Percentiles rank a stretch among this genome's conserved stretches.
Evolutionary conservation across 2,113 vertebrate genomes (phyloP).

Genomic region (Bufo bufo): DNA sequence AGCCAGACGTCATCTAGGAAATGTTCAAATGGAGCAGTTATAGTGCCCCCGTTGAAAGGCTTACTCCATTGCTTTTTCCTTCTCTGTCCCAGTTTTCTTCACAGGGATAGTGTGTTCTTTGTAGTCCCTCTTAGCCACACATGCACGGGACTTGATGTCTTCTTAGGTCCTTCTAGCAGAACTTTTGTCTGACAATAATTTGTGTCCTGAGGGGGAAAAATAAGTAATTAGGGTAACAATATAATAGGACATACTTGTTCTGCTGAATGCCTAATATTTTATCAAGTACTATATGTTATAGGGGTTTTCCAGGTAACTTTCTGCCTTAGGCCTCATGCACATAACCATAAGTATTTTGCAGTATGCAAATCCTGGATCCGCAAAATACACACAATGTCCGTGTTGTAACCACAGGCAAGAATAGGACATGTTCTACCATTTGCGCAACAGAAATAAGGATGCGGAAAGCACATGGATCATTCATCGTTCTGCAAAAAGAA

Average conservation of each 20-base stretch:
- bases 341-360: too few species aligned
- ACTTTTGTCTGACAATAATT: slow-evolving; percentile 13
- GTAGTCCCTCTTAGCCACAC: slow-evolving; percentile 28
- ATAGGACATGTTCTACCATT: too few species aligned
- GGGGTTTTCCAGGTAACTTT: not conserved
- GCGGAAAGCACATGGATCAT: too few species aligned
- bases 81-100: not conserved
- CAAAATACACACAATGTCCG: too few species aligned
- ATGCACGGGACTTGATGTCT: not conserved
- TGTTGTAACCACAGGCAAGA: too few species aligned
- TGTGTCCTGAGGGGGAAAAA: not conserved
- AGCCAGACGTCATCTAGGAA: not conserved
- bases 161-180: slow-evolving; percentile 28
- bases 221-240: not conserved
- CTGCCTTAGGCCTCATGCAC: not conserved
- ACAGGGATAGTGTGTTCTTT: not conserved
- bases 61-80: not conserved
- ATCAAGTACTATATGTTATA: not conserved
- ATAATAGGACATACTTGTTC: not conserved
- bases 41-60: not conserved
- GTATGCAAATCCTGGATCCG: too few species aligned
- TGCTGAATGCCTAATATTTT: not conserved
- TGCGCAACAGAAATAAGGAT: too few species aligned
- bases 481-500: too few species aligned
- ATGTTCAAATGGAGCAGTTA: not conserved